These are phyloP conservation scores for Latrodectus hesperus DNA, from an alignment of 2,888 invertebrate genomes.

Conservation along the genomic window DNA sequence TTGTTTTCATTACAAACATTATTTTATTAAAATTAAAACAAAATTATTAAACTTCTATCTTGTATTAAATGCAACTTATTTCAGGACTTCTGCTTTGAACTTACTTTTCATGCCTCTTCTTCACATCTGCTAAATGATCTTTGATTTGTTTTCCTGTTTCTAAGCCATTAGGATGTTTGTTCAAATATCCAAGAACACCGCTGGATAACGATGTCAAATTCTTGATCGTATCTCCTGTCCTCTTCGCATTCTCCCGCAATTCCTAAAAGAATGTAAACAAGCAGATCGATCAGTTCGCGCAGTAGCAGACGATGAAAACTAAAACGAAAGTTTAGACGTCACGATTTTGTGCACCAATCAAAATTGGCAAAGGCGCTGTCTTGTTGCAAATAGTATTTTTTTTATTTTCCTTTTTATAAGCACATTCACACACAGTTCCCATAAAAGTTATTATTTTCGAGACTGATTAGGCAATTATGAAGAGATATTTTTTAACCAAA, in stretches of 20 bases:
- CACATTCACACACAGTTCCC: no score
- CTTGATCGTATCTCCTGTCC: constrained; percentile 33
- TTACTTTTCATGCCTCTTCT: constrained; percentile 68
- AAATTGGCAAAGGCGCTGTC: neutral
- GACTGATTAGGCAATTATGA: no score
- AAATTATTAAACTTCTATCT: neutral
- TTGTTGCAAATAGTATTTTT: no score
- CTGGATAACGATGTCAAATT: constrained; percentile 58
- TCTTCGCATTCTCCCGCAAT: constrained; percentile 47
- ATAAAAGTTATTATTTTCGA: no score
- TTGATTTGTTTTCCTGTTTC: constrained; percentile 53
- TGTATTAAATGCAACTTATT: neutral
- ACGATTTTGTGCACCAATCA: neutral
- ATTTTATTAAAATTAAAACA: no score
- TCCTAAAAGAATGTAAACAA: constrained; percentile 25
- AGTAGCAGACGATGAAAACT: neutral
- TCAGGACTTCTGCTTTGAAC: neutral
- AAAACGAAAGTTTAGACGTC: neutral
- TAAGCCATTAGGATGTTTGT: constrained; percentile 31
- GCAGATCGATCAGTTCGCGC: neutral
- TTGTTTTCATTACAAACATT: no score
- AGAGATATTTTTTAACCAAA: no score
- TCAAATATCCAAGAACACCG: constrained; percentile 64
- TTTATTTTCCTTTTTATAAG: no score
- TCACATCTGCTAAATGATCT: constrained; percentile 54